Evolutionary conservation across 2,113 vertebrate species (phyloP).

Genomic region (Riparia riparia): DNA sequence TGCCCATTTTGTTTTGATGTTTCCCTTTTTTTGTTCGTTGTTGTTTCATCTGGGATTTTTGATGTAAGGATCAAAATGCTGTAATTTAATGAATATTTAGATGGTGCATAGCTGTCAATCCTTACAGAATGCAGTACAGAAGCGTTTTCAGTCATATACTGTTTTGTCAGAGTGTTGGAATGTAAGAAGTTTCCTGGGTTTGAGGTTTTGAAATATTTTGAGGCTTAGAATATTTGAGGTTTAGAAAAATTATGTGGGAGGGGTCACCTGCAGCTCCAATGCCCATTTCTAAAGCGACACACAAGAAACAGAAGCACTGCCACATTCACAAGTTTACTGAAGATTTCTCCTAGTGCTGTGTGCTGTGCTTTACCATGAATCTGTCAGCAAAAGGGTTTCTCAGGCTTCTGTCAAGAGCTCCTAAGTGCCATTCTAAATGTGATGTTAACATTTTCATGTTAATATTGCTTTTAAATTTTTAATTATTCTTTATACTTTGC

Average conservation of each 20-base stretch:
- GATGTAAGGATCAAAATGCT: neutral
- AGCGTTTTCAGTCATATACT: accelerated
- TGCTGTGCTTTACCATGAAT: neutral
- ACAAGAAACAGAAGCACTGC: neutral
- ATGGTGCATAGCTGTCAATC: neutral
- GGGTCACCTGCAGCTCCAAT: neutral
- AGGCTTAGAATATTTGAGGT: neutral
- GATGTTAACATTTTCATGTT: neutral
- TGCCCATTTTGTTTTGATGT: neutral
- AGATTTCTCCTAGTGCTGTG: neutral
- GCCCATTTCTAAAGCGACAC: neutral
- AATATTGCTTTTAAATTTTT: neutral
- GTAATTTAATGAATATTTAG: neutral
- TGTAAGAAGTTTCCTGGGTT: neutral
- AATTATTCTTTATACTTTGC: neutral
- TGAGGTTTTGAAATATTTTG: neutral
- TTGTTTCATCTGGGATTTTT: neutral
- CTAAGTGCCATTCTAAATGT: neutral
- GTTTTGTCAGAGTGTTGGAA: neutral
- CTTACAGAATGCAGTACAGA: neutral
- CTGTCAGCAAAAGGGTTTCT: neutral
- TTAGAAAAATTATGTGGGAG: neutral
- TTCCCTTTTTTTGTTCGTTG: neutral
- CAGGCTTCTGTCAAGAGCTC: neutral
- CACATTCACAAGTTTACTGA: neutral